These are phyloP conservation scores for Neoascia interrupta DNA, from an alignment of 2,888 invertebrate species.

Conservation along the genomic window DNA sequence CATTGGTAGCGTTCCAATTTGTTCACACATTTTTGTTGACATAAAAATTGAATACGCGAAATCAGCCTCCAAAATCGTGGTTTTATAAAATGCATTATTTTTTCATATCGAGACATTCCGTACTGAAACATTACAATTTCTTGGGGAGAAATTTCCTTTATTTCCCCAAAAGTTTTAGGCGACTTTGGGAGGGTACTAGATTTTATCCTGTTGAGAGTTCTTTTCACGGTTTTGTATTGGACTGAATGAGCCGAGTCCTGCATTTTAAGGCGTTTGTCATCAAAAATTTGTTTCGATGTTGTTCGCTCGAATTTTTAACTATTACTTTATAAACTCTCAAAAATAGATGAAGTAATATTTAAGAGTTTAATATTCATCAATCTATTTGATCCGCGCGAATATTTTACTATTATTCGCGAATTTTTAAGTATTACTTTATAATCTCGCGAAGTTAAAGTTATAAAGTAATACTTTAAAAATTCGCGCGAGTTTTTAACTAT, in stretches of 20 bases:
- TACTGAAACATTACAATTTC: neutral
- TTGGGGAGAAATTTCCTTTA: neutral
- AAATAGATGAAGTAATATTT: too few species aligned
- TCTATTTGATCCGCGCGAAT: too few species aligned
- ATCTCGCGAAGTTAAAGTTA: too few species aligned
- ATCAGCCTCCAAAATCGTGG: neutral
- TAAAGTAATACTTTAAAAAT: too few species aligned
- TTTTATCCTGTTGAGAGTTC: neutral
- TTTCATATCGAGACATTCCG: slow-evolving; percentile 7
- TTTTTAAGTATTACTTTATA: too few species aligned
- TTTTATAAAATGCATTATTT: slow-evolving; percentile 8
- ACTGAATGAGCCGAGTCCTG: slow-evolving; percentile 6
- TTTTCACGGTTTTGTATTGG: slow-evolving; percentile 9
- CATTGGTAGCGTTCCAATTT: neutral
- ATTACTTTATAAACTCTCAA: too few species aligned
- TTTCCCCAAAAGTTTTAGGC: slow-evolving; percentile 7
- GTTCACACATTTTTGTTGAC: slow-evolving; percentile 4
- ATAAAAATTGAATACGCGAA: too few species aligned
- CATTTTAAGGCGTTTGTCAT: neutral
- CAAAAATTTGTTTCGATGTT: neutral
- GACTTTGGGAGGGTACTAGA: slow-evolving; percentile 1
- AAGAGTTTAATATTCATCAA: too few species aligned
- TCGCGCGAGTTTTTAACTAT: too few species aligned
- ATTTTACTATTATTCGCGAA: too few species aligned
- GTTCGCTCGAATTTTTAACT: neutral